Conservation (phyloP, 2,888 invertebrate species). For the Gibbula magus region DNA sequence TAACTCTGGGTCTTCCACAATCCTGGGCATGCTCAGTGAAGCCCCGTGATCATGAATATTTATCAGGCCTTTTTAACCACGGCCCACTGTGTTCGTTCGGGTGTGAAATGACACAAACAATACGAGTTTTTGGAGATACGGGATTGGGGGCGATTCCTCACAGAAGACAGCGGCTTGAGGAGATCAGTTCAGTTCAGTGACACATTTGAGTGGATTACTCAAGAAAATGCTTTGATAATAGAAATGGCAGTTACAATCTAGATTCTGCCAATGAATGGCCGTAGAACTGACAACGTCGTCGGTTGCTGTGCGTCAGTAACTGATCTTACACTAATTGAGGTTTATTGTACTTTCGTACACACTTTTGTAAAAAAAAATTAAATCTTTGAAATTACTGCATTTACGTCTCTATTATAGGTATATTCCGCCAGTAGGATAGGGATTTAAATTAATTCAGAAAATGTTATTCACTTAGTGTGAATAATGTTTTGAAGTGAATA, state of each 20-base stretch:
- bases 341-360: no score
- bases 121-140: slow-evolving; percentile 7
- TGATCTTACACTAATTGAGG: no score
- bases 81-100: slow-evolving; percentile 14
- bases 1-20: slow-evolving; percentile 24
- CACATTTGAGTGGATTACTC: slow-evolving; percentile 17
- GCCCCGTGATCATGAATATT: slow-evolving; percentile 13
- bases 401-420: no score
- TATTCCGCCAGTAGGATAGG: no score
- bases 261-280: neutral
- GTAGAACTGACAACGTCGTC: neutral
- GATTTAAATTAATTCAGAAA: no score
- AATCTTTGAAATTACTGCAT: no score
- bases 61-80: slow-evolving; percentile 8
- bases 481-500: no score
- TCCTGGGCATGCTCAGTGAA: slow-evolving; percentile 26
- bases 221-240: slow-evolving; percentile 22
- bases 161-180: neutral
- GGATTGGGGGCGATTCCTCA: neutral
- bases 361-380: no score
- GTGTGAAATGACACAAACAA: slow-evolving; percentile 23
- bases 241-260: neutral
- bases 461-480: no score
- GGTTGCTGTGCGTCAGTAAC: neutral
- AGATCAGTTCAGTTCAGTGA: neutral